Evolutionary conservation across 2,888 invertebrate species (phyloP).

Genomic region (Dicyrtoma fusca): DNA sequence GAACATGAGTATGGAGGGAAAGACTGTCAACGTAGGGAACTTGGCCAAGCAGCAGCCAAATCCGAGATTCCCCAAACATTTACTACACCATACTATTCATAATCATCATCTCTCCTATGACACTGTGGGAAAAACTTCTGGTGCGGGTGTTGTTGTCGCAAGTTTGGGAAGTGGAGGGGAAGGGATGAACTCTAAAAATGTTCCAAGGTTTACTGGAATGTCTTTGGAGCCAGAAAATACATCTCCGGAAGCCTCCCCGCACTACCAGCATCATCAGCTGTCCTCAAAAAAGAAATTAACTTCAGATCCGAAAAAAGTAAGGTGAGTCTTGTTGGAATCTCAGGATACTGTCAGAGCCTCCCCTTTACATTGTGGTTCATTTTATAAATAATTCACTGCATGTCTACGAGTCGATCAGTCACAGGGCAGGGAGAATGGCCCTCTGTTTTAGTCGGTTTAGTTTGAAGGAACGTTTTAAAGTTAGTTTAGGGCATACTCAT

Average conservation of each 20-base stretch:
- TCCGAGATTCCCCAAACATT: too few species aligned
- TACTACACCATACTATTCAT: background rate
- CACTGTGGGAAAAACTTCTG: background rate
- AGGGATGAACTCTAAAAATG: background rate
- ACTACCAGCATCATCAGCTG: constrained; percentile 5
- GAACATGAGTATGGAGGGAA: background rate
- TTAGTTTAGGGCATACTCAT: too few species aligned
- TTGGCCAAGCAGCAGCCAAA: background rate
- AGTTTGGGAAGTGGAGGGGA: background rate
- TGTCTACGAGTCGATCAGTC: too few species aligned
- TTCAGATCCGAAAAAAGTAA: constrained; percentile 33
- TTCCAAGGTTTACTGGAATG: background rate
- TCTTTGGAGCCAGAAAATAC: background rate
- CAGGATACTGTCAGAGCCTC: background rate
- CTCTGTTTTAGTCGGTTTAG: too few species aligned
- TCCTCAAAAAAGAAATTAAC: constrained; percentile 3
- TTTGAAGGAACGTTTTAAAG: too few species aligned
- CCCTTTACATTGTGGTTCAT: too few species aligned
- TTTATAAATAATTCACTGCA: too few species aligned
- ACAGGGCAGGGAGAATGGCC: too few species aligned
- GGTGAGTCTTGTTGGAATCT: constrained; percentile 16
- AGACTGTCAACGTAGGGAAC: background rate
- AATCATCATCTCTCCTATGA: constrained; percentile 14
- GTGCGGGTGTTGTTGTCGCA: background rate
- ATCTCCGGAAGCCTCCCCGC: constrained; percentile 18